These are phyloP conservation scores for Ranitomeya imitator DNA, from an alignment of 2,113 vertebrate genomes.

Conservation along the genomic window DNA sequence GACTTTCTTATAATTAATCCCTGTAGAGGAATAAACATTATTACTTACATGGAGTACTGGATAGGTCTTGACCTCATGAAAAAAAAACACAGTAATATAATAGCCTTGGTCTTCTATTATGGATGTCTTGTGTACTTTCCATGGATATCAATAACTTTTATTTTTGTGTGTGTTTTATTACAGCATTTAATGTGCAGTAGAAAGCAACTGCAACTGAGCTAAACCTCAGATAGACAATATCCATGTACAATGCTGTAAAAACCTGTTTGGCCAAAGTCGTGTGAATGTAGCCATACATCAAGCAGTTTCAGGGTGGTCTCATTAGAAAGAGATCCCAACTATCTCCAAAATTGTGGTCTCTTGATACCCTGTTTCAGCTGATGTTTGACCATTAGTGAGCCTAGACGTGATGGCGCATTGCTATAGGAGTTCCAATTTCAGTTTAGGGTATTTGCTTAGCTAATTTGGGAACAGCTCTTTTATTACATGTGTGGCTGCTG, in stretches of 20 bases:
- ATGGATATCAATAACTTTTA: not conserved
- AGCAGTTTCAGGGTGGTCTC: too few relatives aligned
- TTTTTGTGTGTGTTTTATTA: not conserved
- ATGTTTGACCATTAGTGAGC: too few relatives aligned
- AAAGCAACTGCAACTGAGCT: not conserved
- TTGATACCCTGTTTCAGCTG: too few relatives aligned
- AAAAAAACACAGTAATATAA: not conserved
- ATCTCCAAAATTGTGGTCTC: too few relatives aligned
- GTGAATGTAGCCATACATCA: not conserved
- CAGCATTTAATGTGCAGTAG: not conserved
- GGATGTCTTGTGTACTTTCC: not conserved
- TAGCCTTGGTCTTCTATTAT: not conserved
- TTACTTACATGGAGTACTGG: conserved; percentile 3
- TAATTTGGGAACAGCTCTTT: too few relatives aligned
- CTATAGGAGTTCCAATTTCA: too few relatives aligned
- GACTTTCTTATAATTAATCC: conserved; percentile 7
- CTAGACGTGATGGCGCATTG: too few relatives aligned
- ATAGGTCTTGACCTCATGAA: conserved; percentile 1
- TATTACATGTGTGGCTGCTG: too few relatives aligned
- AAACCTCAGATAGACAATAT: not conserved
- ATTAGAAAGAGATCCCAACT: too few relatives aligned
- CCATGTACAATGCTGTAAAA: not conserved
- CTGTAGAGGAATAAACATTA: conserved; percentile 2
- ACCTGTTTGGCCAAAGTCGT: not conserved
- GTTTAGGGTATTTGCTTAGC: too few relatives aligned